Evolutionary conservation across 92 coral and sea anemone genomes (phyloP).

Genomic region (Phymanthus crucifer): DNA sequence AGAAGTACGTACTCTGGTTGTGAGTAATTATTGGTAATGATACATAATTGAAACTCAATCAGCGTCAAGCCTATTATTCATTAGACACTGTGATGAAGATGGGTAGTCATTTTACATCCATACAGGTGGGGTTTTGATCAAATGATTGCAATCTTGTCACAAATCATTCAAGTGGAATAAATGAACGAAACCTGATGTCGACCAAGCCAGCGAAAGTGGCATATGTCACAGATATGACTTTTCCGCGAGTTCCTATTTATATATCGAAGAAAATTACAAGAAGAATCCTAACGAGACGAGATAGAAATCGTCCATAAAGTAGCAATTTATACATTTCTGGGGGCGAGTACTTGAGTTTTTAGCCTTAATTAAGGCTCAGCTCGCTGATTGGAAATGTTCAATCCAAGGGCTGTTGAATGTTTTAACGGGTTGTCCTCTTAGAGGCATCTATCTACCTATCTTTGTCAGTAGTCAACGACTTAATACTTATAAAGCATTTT

Average conservation of each 20-base stretch:
- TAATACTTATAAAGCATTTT: not conserved
- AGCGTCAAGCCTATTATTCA: conserved; percentile 25
- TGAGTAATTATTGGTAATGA: conserved; percentile 34
- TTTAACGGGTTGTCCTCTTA: not conserved
- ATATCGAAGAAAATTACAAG: not conserved
- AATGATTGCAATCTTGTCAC: conserved; percentile 7
- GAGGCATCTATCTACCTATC: conserved; percentile 8
- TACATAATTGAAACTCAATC: conserved; percentile 49
- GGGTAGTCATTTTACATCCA: conserved; percentile 1
- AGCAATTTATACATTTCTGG: not conserved
- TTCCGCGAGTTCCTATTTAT: not conserved
- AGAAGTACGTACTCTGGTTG: not conserved
- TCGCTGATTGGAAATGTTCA: not conserved
- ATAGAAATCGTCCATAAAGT: not conserved
- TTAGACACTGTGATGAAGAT: conserved; percentile 3
- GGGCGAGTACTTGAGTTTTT: not conserved
- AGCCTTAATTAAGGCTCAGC: conserved; percentile 11
- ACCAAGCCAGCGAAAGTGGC: not conserved
- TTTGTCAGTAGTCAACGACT: not conserved
- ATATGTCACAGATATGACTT: not conserved
- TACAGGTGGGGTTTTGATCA: conserved; percentile 6
- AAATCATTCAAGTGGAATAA: conserved; percentile 2
- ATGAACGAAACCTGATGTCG: not conserved
- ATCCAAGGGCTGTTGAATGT: not conserved
- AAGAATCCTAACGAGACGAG: not conserved